Evolutionary conservation across 2,113 vertebrate genomes (phyloP), one percentile per base, ranked within the genome.

Genomic region (Agelaius tricolor): DNA sequence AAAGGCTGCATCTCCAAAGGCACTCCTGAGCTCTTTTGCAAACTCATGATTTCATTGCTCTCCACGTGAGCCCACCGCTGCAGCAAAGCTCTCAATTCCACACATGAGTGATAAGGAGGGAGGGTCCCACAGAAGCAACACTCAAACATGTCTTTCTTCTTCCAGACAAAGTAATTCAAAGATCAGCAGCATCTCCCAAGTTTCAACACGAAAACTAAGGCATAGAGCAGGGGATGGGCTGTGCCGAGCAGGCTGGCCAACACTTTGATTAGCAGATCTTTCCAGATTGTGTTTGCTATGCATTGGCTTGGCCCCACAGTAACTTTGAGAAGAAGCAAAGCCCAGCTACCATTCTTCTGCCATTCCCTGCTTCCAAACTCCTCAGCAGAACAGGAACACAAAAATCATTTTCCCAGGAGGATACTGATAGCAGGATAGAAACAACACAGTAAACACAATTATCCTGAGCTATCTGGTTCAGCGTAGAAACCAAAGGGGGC

Each of bases 231-330:
- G 19, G 20, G 30, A 10, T 41, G 37, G 13, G 44, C 51, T 62
- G 46, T 59, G 26, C 21, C n/a, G 41, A 35, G 22, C 30, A 35
- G 44, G 19, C 31, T 54, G 57, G 35, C 54, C 49, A 61, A 14
- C 46, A 31, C 1, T 21, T 43, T n/a, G 19, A 51, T 30, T 2
- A 49, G 22, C 33, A 89, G 61, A 54, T 67, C 54, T 75, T 57
- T n/a, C 33, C 52, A 46, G 33, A 18, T 57, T 35, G 21, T 1
- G 0, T 44, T 19, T 26, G 8, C 24, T 62, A 26, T 1, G 2
- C 31, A 2, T 55, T 66, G 75, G 8, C 26, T 71, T 69, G 72
- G 43, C 23, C 39, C 44, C 31, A 23, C 31, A 30, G 16, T 3
- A 27, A 65, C 47, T 83, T 20, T 11, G 33, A 51, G 63, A 66